Conservation (phyloP, 2,888 invertebrate genomes). For the Ornithoptera alexandrae region DNA sequence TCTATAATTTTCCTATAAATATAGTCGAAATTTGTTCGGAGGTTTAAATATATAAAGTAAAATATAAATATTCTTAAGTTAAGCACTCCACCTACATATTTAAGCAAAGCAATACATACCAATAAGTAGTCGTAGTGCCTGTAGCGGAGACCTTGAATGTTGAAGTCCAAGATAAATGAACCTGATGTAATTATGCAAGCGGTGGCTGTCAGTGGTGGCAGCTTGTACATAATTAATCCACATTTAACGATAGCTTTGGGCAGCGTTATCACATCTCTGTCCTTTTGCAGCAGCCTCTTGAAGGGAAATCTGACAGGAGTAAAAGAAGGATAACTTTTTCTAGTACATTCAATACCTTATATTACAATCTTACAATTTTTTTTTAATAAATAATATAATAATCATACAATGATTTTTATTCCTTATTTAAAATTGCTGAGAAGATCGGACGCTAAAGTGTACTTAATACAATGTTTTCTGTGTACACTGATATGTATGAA, state of each 20-base stretch:
- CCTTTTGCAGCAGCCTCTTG: constrained; percentile 61
- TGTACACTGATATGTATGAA: no score
- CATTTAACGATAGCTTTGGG: constrained; percentile 75
- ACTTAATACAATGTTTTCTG: no score
- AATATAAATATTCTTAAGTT: no score
- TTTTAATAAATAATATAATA: background rate
- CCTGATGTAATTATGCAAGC: constrained; percentile 71
- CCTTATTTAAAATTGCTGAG: no score
- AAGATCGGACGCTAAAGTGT: no score
- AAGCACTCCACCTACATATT: background rate
- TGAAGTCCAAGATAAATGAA: constrained; percentile 73
- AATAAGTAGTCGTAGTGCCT: constrained; percentile 66
- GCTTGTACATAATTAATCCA: constrained; percentile 69
- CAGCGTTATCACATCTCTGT: constrained; percentile 56
- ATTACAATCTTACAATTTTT: no score
- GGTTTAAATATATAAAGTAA: no score
- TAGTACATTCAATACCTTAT: no score
- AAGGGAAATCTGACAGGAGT: constrained; percentile 59
- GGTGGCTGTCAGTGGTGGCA: constrained; percentile 67
- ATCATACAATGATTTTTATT: no score
- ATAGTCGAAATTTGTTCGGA: no score
- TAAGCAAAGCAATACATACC: constrained; percentile 42
- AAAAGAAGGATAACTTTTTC: background rate
- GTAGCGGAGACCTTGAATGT: constrained; percentile 70
- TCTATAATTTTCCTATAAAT: no score